Base-by-base conservation (phyloP, 2,113 vertebrate species). In the Anthoscopus minutus region DNA sequence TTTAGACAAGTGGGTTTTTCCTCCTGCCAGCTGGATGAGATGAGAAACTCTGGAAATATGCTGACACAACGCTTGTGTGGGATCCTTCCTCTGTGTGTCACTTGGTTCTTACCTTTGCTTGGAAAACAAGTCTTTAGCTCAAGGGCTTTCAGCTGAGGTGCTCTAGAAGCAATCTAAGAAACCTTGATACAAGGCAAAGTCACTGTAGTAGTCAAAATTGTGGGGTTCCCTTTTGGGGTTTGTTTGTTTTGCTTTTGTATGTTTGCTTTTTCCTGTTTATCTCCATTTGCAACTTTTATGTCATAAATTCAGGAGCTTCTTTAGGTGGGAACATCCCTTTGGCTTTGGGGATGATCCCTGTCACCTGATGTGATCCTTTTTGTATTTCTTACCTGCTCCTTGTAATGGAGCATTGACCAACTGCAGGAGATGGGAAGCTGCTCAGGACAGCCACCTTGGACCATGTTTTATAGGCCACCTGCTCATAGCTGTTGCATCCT, bases 1-100 rank as follows among this genome's bases (percentile, higher is more conserved):
- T 89, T 92, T 90, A 97, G 96, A 92, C 89, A 96, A 97, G 94
- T 96, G 66, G 85, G 95, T 91, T 96, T 93, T 94, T 95, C 93
- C 87, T 97, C 87, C 71, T 93, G 91, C 82, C 95, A 97, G 86
- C 91, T 96, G 94, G 93, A 94, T 45, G 73, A 87, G 87, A 87
- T n/a, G 77, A 93, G 92, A 93, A 94, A 79, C 95, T 57, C 44
- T 54, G 71, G 72, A 91, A 82, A 85, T 91, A 2, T 74, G 92
- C 96, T 94, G 97, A 95, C 94, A 90, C 92, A 38, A 64, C 35
- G 79, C 53, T 64, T 64, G 8, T 56, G 72, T 61, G 45, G 88
- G 62, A 84, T 44, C 73, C 16, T 61, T 70, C 31, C 94, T 67
- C 31, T 38, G 27, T 51, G 77, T 91, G 80, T 58, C 93, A 47